Conservation (phyloP, 2,888 invertebrate species). For the Cephus runcator region DNA sequence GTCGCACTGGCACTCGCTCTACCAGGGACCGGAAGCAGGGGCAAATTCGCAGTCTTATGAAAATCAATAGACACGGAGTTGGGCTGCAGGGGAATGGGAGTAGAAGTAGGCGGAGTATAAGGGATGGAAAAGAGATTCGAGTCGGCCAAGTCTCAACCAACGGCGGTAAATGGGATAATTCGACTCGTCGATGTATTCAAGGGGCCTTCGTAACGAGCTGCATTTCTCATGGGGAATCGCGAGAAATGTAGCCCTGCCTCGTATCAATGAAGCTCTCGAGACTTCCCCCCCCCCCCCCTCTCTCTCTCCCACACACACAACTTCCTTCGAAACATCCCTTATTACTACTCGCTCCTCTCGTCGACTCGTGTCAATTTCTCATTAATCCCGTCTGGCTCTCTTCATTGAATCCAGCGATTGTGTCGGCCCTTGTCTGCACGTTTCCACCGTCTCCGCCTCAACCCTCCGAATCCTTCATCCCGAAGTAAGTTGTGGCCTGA, state of each 20-base stretch:
- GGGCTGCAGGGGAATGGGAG: too few species aligned
- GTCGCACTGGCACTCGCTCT: too few species aligned
- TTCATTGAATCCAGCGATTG: neutral
- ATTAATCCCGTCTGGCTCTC: slow-evolving; percentile 12
- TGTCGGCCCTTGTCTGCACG: neutral
- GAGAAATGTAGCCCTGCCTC: slow-evolving; percentile 18
- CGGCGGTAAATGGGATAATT: slow-evolving; percentile 19
- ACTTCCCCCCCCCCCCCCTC: neutral
- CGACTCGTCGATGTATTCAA: slow-evolving; percentile 35
- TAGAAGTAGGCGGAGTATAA: too few species aligned
- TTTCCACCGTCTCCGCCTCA: neutral
- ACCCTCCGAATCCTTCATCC: neutral
- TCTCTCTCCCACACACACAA: neutral
- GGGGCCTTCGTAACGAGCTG: slow-evolving; percentile 43
- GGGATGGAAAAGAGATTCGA: too few species aligned
- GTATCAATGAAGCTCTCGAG: slow-evolving; percentile 35
- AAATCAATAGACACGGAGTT: too few species aligned
- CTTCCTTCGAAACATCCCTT: neutral
- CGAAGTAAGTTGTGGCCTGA: too few species aligned
- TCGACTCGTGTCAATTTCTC: slow-evolving; percentile 8
- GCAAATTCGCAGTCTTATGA: too few species aligned
- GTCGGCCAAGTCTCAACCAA: too few species aligned
- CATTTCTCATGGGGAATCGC: slow-evolving; percentile 44
- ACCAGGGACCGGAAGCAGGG: too few species aligned
- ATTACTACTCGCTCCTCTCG: neutral